Conservation (phyloP, 2,797 vertebrate species). For the Malurus splendens region DNA sequence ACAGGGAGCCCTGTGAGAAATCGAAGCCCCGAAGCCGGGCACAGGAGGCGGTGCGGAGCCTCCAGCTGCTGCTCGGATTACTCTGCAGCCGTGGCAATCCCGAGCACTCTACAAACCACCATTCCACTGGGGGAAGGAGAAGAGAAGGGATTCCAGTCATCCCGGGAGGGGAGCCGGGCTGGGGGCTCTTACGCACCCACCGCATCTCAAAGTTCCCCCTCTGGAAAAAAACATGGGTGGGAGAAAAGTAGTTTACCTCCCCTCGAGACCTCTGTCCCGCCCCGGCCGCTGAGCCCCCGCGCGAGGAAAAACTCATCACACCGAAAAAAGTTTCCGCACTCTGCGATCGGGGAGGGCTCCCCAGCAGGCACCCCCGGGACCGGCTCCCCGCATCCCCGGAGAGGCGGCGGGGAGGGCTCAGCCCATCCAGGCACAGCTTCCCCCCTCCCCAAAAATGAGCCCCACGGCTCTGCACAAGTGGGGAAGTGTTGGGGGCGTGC, state of each 20-base stretch:
- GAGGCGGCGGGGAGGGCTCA: not conserved
- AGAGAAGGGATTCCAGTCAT: not conserved
- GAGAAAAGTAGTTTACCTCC: not conserved
- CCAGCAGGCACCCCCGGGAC: not conserved
- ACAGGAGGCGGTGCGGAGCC: conserved; percentile 33
- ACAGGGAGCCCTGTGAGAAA: conserved; percentile 24
- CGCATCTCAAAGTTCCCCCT: not conserved
- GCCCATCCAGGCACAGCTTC: not conserved
- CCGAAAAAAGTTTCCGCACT: not conserved
- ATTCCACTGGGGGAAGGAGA: not conserved
- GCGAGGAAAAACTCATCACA: not conserved
- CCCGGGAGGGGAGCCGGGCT: not conserved
- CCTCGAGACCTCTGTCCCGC: not conserved
- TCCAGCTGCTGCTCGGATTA: conserved; percentile 48
- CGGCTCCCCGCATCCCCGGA: not conserved
- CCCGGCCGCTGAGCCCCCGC: not conserved
- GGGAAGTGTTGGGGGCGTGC: not conserved
- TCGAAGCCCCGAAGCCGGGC: conserved; percentile 10
- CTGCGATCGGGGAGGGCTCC: not conserved
- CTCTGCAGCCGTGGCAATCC: conserved; percentile 51
- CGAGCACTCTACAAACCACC: not conserved
- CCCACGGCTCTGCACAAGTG: not conserved
- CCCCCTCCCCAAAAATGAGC: not conserved
- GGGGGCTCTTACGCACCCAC: not conserved
- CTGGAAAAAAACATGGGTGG: not conserved